These are phyloP conservation scores for Urocolius indicus DNA, from an alignment of 2,113 vertebrate species.

Conservation along the genomic window DNA sequence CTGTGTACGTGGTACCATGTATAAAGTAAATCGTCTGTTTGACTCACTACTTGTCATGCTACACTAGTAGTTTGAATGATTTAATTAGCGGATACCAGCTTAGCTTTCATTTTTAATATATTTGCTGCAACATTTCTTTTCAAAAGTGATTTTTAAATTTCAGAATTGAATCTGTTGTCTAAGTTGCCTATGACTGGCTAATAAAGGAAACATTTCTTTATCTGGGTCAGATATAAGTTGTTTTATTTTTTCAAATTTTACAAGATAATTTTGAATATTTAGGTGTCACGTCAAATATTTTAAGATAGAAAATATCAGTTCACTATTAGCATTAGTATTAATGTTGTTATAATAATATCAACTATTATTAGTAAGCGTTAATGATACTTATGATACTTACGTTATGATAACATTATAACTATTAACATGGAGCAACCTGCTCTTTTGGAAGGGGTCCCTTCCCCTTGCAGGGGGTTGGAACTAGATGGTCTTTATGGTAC, in stretches of 20 bases:
- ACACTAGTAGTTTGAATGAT: background rate
- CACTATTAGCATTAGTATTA: background rate
- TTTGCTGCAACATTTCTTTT: background rate
- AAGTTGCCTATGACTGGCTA: background rate
- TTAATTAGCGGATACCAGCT: background rate
- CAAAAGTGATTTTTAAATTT: background rate
- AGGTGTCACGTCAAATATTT: background rate
- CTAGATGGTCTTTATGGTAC: too few species aligned
- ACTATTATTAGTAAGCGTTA: too few species aligned
- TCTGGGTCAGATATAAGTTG: background rate
- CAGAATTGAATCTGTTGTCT: background rate
- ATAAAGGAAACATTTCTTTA: background rate
- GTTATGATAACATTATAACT: too few species aligned
- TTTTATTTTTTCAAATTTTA: background rate
- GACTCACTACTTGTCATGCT: background rate
- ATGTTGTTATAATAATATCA: too few species aligned
- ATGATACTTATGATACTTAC: too few species aligned
- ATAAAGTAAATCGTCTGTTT: background rate
- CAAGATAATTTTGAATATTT: background rate
- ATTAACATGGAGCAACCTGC: too few species aligned
- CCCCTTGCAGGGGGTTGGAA: too few species aligned
- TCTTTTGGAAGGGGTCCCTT: too few species aligned
- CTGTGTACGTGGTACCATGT: fast-evolving
- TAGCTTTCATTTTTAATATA: background rate
- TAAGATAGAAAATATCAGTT: background rate